These are phyloP conservation scores for Myopa testacea DNA, from an alignment of 2,888 invertebrate genomes.

Conservation along the genomic window DNA sequence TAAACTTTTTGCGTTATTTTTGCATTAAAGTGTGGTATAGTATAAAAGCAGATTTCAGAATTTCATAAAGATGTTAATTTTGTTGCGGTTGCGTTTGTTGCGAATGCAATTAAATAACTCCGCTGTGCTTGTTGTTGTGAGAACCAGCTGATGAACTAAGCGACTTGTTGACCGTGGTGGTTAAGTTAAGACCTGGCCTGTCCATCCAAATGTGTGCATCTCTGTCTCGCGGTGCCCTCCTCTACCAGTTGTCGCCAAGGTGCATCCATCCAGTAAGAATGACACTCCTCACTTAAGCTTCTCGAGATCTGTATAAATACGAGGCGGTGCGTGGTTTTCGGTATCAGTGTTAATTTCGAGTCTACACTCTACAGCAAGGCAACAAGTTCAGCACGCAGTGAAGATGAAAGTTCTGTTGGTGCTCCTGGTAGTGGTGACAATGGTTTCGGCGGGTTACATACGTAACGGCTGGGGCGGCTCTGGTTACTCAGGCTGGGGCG, in stretches of 20 bases:
- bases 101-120: not conserved
- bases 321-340: slow-evolving; percentile 15
- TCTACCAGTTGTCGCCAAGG: not conserved
- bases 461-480: slow-evolving; percentile 49
- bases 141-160: slow-evolving; percentile 5
- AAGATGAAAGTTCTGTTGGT: slow-evolving; percentile 12
- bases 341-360: slow-evolving; percentile 26
- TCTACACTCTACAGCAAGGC: not conserved
- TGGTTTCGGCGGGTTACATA: slow-evolving; percentile 50
- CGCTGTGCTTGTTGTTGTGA: not conserved
- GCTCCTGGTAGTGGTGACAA: slow-evolving; percentile 48
- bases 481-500: slow-evolving; percentile 34
- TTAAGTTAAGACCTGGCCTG: not conserved
- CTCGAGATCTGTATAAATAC: slow-evolving; percentile 21
- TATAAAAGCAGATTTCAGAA: not conserved
- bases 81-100: not conserved
- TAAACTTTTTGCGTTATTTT: not conserved
- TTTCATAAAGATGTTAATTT: not conserved
- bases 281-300: slow-evolving; percentile 8
- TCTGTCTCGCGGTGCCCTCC: not conserved
- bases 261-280: slow-evolving; percentile 3
- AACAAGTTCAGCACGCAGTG: not conserved
- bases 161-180: slow-evolving; percentile 22
- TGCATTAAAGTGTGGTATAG: too few species aligned
- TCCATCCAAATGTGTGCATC: not conserved